Base-by-base conservation (phyloP, 2,113 vertebrate genomes). In the Picathartes gymnocephalus region DNA sequence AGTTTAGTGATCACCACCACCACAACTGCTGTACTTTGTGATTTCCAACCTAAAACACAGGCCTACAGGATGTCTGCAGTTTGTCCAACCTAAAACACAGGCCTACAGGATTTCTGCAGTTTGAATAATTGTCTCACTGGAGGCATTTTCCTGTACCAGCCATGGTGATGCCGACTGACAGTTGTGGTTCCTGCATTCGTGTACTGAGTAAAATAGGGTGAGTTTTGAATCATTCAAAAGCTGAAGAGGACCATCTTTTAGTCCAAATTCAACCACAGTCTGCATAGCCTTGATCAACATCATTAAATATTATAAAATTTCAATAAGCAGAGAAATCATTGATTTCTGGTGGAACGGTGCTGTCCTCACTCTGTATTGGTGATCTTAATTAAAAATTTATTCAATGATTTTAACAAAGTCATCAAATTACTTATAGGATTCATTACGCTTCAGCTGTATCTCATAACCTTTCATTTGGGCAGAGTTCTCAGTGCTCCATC, bases 151-250 rank as follows among this genome's bases (percentile, higher is more conserved):
- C 37, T 65, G 30, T 19, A n/a, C 5, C 21, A 51, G 10, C 10
- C 33, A 14, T 21, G 20, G 21, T 21, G 35, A n/a, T 64, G 17
- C 12, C 27, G 40, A 18, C 7, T 13, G 22, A 56, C 18, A 62
- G 5, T 39, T 30, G 10, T 45, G 19, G 13, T 10, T 53, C 45
- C 58, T 84, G 56, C 4, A 21, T 45, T 87, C 0, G 0, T 27
- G 7, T 30, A 18, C 24, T 60, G 23, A 86, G 22, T 15, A 27
- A 81, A 90, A 58, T 2, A 50, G 2, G 2, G 10, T 58, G 18
- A 11, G 11, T 45, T 69, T 28, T 86, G 69, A 73, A 37, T 15
- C 1, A 33, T 62, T 18, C 0, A 0, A 50, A 86, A 78, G 14
- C 35, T 54, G 28, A 80, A 80, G 7, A 44, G 6, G 6, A 56